Conservation (phyloP, 2,888 invertebrate species). For the Branchipolynoe longqiensis region DNA sequence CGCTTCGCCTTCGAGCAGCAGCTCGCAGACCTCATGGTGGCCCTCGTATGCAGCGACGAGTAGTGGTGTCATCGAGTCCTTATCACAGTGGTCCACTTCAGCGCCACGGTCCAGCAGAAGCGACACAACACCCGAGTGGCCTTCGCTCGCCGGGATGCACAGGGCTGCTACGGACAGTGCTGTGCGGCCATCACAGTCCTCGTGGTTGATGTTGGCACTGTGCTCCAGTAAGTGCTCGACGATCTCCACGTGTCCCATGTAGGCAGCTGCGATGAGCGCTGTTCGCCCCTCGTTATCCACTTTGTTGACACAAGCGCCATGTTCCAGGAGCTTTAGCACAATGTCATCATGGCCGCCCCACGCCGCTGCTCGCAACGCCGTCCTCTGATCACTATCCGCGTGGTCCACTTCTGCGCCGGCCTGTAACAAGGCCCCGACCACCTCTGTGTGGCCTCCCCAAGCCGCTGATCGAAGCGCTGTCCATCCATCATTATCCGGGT, state of each 20-base stretch:
- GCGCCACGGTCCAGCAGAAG: conserved; percentile 79
- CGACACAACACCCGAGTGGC: conserved; percentile 80
- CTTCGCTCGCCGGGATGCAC: conserved; percentile 83
- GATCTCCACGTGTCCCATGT: conserved; percentile 86
- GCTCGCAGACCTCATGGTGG: conserved; percentile 87
- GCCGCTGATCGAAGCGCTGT: conserved; percentile 89
- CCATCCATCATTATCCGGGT: conserved; percentile 83
- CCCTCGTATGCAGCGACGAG: conserved; percentile 81
- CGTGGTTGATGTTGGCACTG: conserved; percentile 83
- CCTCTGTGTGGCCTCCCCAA: conserved; percentile 92
- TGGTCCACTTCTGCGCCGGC: conserved; percentile 84
- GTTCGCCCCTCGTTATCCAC: conserved; percentile 83
- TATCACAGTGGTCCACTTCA: conserved; percentile 80
- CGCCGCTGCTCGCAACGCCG: conserved; percentile 93
- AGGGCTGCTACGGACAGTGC: conserved; percentile 87
- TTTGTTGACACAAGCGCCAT: conserved; percentile 83
- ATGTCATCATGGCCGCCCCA: conserved; percentile 84
- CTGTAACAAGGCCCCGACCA: conserved; percentile 85
- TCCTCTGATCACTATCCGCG: conserved; percentile 85
- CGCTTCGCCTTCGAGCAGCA: conserved; percentile 94
- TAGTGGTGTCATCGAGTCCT: conserved; percentile 81
- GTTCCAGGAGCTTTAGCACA: conserved; percentile 85
- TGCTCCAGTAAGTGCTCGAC: conserved; percentile 84
- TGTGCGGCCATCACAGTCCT: conserved; percentile 95
- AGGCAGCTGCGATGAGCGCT: conserved; percentile 86